phyloP scores from a whole-genome alignment of 1,140 invertebrate species.

The Mactra quadrangularis region DNA sequence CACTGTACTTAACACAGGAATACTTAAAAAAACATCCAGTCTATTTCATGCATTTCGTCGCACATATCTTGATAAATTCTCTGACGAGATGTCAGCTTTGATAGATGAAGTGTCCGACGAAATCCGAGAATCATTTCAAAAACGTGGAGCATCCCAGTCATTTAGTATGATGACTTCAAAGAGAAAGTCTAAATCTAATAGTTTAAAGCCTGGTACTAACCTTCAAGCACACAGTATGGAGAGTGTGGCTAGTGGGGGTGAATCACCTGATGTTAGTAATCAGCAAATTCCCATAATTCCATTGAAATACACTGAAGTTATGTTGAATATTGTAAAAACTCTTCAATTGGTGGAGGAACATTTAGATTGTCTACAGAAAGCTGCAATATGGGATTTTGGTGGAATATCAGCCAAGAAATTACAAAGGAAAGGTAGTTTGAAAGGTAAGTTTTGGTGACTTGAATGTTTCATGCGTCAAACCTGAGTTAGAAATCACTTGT shows the following conservation, averaged over 20 bases:
- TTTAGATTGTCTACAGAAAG: constrained; percentile 72
- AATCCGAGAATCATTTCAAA: constrained; percentile 68
- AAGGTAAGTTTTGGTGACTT: too few relatives aligned
- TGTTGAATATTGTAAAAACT: constrained; percentile 75
- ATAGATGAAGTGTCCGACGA: constrained; percentile 80
- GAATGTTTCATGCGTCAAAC: too few relatives aligned
- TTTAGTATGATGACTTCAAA: constrained; percentile 43
- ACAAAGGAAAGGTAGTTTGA: constrained; percentile 77
- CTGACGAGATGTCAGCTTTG: constrained; percentile 79
- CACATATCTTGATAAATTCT: constrained; percentile 79
- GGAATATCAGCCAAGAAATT: constrained; percentile 73
- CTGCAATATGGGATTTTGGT: constrained; percentile 75
- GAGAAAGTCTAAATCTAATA: constrained; percentile 28
- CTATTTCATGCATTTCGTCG: constrained; percentile 77
- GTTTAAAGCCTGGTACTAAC: constrained; percentile 25
- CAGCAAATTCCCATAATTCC: constrained; percentile 16
- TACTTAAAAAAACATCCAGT: constrained; percentile 73
- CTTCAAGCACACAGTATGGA: constrained; percentile 72
- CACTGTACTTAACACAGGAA: constrained; percentile 75
- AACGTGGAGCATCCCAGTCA: constrained; percentile 59
- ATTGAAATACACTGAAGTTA: constrained; percentile 68
- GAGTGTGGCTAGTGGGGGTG: not conserved
- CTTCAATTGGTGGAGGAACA: constrained; percentile 78
- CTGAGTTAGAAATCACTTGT: too few relatives aligned
- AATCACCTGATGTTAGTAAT: not conserved